A percentile compares a stretch with the other conserved stretches of the same genome.
phyloP scores from a whole-genome alignment of 2,888 invertebrate genomes.

The Cheilosia urbana region DNA sequence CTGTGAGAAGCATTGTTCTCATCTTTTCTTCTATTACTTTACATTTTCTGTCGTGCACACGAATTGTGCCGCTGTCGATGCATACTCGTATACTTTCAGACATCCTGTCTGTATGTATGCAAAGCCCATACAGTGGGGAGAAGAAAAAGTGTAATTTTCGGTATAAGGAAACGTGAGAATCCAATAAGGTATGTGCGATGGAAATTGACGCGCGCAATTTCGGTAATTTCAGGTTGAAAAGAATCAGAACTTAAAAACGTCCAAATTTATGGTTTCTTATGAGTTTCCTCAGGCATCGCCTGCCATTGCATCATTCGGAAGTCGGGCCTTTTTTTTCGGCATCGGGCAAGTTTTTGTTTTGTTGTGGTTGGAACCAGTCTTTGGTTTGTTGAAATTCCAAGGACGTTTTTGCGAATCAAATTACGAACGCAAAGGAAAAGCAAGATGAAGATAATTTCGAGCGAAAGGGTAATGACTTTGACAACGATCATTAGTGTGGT shows the following conservation, averaged over 20 bases:
- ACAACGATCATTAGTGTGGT: constrained; percentile 11
- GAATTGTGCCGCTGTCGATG: neutral
- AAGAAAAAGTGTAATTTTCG: constrained; percentile 7
- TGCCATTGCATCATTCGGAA: constrained; percentile 46
- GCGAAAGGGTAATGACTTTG: constrained; percentile 27
- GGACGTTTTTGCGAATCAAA: constrained; percentile 10
- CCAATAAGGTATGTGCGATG: neutral
- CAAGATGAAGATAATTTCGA: constrained; percentile 8
- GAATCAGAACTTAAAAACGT: constrained; percentile 1
- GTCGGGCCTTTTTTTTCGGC: constrained; percentile 1
- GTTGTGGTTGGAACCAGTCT: constrained; percentile 3
- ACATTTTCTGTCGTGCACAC: constrained; percentile 26
- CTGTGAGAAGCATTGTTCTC: constrained; percentile 44
- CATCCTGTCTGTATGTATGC: neutral
- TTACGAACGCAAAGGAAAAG: neutral
- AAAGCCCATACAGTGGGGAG: neutral
- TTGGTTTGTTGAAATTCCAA: constrained; percentile 22
- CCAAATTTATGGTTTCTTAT: neutral
- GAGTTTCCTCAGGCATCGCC: constrained; percentile 20
- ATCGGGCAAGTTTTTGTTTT: neutral
- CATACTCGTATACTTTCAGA: neutral
- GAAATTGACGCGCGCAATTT: constrained; percentile 24
- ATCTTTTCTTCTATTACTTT: neutral
- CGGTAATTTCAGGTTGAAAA: constrained; percentile 26
- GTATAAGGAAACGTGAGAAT: neutral